These are phyloP conservation scores for Pollachius pollachius DNA, from an alignment of 2,113 vertebrate genomes.

Conservation along the genomic window DNA sequence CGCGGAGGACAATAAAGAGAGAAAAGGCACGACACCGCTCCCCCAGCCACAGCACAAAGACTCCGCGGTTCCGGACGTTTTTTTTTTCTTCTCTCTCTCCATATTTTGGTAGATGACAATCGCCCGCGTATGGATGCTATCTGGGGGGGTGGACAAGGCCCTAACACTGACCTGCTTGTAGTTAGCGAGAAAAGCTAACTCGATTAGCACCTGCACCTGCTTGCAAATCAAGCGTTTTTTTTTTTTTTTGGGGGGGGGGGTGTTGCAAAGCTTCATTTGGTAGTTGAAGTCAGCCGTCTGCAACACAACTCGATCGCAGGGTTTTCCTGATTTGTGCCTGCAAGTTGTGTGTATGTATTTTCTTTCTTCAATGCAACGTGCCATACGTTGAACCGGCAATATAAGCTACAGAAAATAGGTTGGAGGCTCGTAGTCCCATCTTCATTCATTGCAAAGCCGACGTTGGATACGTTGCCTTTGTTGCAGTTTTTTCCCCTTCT, in stretches of 20 bases:
- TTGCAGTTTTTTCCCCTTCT: slow-evolving; percentile 15
- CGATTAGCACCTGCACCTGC: slow-evolving; percentile 62
- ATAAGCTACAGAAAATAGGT: slow-evolving; percentile 52
- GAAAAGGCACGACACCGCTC: slow-evolving; percentile 15
- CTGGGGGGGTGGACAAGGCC: slow-evolving; percentile 52
- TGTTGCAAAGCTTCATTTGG: not conserved
- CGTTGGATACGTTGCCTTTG: slow-evolving; percentile 42
- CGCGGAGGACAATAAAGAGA: slow-evolving; percentile 26
- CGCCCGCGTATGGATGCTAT: slow-evolving; percentile 66
- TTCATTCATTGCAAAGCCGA: slow-evolving; percentile 61
- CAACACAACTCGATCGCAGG: slow-evolving; percentile 15
- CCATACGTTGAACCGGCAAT: slow-evolving; percentile 46
- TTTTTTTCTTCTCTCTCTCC: slow-evolving; percentile 37
- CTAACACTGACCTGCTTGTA: slow-evolving; percentile 62
- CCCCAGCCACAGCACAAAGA: slow-evolving; percentile 37
- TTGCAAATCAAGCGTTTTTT: slow-evolving; percentile 22
- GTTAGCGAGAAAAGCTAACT: slow-evolving; percentile 61
- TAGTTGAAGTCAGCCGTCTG: slow-evolving; percentile 6
- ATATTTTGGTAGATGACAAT: slow-evolving; percentile 55
- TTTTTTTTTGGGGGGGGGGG: no score
- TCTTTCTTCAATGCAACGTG: slow-evolving; percentile 56
- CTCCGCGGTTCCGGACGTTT: slow-evolving; percentile 45
- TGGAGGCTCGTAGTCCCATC: slow-evolving; percentile 16
- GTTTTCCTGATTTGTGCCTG: slow-evolving; percentile 26
- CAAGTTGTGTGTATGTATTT: slow-evolving; percentile 53